Base-by-base conservation (phyloP, 2,113 vertebrate species). In the Anser brachyrhynchus region DNA sequence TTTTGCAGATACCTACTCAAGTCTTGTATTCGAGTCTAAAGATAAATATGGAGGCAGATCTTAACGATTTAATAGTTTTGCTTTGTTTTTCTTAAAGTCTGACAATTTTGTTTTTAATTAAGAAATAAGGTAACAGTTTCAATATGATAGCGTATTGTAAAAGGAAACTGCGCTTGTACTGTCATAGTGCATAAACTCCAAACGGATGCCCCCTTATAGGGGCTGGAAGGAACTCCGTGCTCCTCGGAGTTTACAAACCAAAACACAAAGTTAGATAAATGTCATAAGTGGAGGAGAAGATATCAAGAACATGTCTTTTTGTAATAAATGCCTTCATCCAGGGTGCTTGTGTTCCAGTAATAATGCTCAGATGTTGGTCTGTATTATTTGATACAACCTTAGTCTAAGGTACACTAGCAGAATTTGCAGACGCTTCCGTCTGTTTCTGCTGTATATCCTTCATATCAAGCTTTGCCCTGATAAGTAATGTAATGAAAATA, bases 321-420 rank as follows among this genome's bases (percentile, higher is more conserved):
- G 16, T 21, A 41, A 1, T 13, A 13, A 33, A 1, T 14, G 2
- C 28, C 52, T 66, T 28, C 33, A 4, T 7, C 13, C 33, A 16
- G 37, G 39, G 23, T 44, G 25, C 46, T 31, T 25, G 22, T 41
- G 28, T 8, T 22, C 29, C 62, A 19, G 22, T 7, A 2, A 8
- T 5, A 6, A 6, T 33, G 46, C 51, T 9, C 52, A 26, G 18
- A 2, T 61, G 39, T 29, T 71, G 79, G 39, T 29, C 57, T 74
- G 0, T 44, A 6, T 28, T 3, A 8, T 64, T 37, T 33, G 43
- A 3, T 52, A 9, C 43, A 65, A 62, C 71, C 26, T 33, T 14
- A 13, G 7, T 25, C 0, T 0, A 44, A 44, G 44, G 2, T 14
- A 8, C 0, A 0, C 54, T 18, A 29, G 11, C 75, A 77, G 51